Conservation (phyloP, 1,140 invertebrate genomes). For the Ooceraea biroi region DNA sequence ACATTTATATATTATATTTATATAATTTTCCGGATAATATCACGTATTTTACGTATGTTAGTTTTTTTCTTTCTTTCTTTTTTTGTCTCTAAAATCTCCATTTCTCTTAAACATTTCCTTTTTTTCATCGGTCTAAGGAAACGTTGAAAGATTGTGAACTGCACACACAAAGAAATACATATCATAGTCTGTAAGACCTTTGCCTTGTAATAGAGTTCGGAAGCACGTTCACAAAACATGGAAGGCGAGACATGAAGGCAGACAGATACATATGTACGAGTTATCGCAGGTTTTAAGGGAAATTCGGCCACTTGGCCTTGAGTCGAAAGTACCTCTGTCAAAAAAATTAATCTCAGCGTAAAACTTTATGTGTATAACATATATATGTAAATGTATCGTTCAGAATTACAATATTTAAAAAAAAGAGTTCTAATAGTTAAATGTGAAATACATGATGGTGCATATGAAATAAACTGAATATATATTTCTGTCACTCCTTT, state of each 20-base stretch:
- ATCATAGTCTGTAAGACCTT: conserved; percentile 71
- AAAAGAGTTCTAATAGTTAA: conserved; percentile 75
- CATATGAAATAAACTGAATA: conserved; percentile 66
- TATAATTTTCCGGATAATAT: conserved; percentile 3
- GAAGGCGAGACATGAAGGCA: conserved; percentile 26
- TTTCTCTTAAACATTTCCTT: conserved; percentile 30
- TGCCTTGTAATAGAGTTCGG: conserved; percentile 39
- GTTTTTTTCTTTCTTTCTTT: not conserved
- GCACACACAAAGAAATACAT: conserved; percentile 67
- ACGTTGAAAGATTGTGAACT: conserved; percentile 30
- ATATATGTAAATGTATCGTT: conserved; percentile 75
- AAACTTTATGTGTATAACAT: conserved; percentile 72
- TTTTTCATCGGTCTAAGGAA: conserved; percentile 49
- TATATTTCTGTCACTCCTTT: conserved; percentile 59
- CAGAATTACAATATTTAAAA: conserved; percentile 70
- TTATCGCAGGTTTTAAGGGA: conserved; percentile 43
- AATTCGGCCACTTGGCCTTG: conserved; percentile 69
- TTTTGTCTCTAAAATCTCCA: not conserved
- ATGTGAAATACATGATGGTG: conserved; percentile 74
- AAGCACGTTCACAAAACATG: conserved; percentile 45
- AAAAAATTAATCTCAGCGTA: conserved; percentile 72
- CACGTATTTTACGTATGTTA: conserved; percentile 8
- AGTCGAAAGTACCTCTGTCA: conserved; percentile 79
- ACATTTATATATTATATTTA: not conserved
- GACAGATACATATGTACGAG: conserved; percentile 57